Base-by-base conservation (phyloP, 2,113 vertebrate species). In the Carassius gibelio region DNA sequence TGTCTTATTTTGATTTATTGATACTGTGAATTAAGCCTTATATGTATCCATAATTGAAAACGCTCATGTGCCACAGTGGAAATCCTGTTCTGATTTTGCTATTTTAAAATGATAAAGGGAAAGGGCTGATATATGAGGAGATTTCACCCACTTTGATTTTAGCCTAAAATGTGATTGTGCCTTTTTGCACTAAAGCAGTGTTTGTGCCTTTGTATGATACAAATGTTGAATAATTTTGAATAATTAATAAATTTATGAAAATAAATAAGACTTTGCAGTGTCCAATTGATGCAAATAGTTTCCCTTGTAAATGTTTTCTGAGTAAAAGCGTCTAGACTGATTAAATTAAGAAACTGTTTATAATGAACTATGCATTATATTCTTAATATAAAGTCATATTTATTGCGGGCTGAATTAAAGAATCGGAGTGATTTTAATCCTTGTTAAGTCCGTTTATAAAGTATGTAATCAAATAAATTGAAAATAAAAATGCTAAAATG, bases 51-150 rank as follows among this genome's bases (percentile, higher is more conserved):
- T n/a, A 48, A 45, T 15, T 66, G 38, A 4, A 57, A 9, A 77
- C 7, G 2, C 30, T 21, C 14, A 19, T 38, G 66, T 71, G 68
- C 75, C 75, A n/a, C 59, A n/a, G 48, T n/a, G 64, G 8, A 26
- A 62, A 71, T 71, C 68, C 38, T 79, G 0, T 30, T 9, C n/a
- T 69, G 48, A 42, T 59, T 5, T 19, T 30, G 30, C 30, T 57
- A 3, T 64, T 68, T 34, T 64, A 52, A 87, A 78, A 55, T 4
- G 8, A 68, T 66, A 3, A 42, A 86, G 14, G 52, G 80, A 38
- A 85, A 74, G 36, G 21, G 77, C 61, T 15, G 74, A 82, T 85
- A 85, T 77, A 82, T 19, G 89, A 91, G 86, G 84, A 84, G 85
- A 87, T 26, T 84, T 11, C 71, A 15, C 82, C 13, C 66, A 38